Percentiles rank a stretch among this genome's conserved stretches.
These are phyloP conservation scores for Drosophila rufa DNA, from an alignment of 1,140 invertebrate species.

Conservation along the genomic window DNA sequence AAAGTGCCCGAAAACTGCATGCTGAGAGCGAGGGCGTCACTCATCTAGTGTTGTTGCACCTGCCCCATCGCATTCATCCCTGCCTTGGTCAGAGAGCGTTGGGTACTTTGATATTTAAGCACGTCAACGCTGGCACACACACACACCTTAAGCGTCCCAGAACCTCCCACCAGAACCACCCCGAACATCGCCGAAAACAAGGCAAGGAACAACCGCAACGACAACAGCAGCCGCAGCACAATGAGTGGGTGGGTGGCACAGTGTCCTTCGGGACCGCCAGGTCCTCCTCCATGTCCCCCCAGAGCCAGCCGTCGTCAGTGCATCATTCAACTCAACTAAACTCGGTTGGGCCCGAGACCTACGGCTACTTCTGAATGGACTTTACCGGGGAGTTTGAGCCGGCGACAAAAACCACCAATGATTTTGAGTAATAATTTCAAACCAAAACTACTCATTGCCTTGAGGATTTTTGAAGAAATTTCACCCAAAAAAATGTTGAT, in stretches of 20 bases:
- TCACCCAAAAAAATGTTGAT: too few species aligned
- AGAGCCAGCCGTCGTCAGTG: slow-evolving; percentile 17
- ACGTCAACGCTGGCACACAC: slow-evolving; percentile 50
- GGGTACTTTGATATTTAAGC: slow-evolving; percentile 78
- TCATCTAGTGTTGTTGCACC: slow-evolving; percentile 38
- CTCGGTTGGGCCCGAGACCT: slow-evolving; percentile 5
- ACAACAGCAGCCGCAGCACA: slow-evolving; percentile 43
- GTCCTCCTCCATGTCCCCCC: not conserved
- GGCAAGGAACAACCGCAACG: slow-evolving; percentile 42
- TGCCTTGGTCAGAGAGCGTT: not conserved
- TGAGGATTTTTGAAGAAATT: too few species aligned
- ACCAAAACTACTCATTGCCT: too few species aligned
- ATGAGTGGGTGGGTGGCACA: slow-evolving; percentile 43
- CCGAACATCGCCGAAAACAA: slow-evolving; percentile 45
- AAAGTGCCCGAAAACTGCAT: slow-evolving; percentile 16
- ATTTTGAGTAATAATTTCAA: not conserved
- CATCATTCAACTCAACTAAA: slow-evolving; percentile 35
- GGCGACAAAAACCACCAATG: not conserved
- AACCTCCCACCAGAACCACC: not conserved
- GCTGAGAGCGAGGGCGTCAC: slow-evolving; percentile 23
- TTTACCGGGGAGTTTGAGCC: not conserved
- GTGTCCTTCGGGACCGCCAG: slow-evolving; percentile 35
- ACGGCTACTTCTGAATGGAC: not conserved
- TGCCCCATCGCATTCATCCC: slow-evolving; percentile 17
- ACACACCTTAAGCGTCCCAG: not conserved